phyloP scores from a whole-genome alignment of 2,797 vertebrate genomes.

The Holocentrus rufus region DNA sequence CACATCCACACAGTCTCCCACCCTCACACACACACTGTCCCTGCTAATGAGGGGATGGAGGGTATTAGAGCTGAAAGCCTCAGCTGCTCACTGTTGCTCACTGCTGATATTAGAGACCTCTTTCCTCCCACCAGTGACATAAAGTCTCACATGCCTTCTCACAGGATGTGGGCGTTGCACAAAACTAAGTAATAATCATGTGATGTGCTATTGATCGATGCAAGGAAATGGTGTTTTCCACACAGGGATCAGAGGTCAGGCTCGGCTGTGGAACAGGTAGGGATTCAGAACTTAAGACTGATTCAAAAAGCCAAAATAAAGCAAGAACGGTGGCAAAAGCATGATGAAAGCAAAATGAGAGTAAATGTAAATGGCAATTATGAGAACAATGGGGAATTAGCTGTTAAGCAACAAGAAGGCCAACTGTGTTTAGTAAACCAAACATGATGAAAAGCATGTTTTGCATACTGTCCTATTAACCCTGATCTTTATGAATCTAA shows the following conservation, averaged over 20 bases:
- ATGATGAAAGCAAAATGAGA: too few species aligned
- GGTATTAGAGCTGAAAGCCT: constrained; percentile 57
- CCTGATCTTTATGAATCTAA: too few species aligned
- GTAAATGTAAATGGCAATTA: too few species aligned
- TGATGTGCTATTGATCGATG: constrained; percentile 31
- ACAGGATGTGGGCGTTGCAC: constrained; percentile 15
- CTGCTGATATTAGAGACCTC: constrained; percentile 39
- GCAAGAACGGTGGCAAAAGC: too few species aligned
- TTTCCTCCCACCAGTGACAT: constrained; percentile 43
- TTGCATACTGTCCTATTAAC: too few species aligned
- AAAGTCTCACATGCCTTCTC: constrained; percentile 38
- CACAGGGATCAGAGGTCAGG: background rate
- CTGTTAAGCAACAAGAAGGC: too few species aligned
- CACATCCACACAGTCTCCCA: constrained; percentile 35
- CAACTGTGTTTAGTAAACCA: too few species aligned
- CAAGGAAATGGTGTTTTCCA: background rate
- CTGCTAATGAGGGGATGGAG: constrained; percentile 65
- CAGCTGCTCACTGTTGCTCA: constrained; percentile 41
- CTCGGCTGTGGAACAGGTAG: constrained; percentile 2
- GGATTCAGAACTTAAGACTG: background rate
- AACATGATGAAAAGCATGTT: too few species aligned
- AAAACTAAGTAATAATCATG: constrained; percentile 35
- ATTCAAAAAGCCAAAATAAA: too few species aligned
- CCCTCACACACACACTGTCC: constrained; percentile 36
- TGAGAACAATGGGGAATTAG: too few species aligned